Percentiles rank a stretch among this genome's conserved stretches.
These are phyloP conservation scores for Enteromius treurensis DNA, from an alignment of 2,797 vertebrate species.

Conservation along the genomic window DNA sequence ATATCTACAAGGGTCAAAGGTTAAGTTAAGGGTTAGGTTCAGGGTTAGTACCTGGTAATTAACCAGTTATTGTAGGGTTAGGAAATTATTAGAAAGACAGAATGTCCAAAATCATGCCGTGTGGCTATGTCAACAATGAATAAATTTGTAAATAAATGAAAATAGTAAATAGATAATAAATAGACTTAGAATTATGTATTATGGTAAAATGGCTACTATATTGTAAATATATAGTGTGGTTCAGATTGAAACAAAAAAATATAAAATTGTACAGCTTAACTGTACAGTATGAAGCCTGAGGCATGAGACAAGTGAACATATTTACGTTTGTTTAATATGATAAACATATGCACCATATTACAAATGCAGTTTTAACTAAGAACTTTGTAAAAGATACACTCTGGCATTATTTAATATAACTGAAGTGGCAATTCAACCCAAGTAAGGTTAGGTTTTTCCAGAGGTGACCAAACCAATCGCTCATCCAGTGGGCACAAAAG, in stretches of 20 bases:
- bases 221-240: not conserved
- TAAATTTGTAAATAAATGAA: not conserved
- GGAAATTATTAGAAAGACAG: not conserved
- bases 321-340: not conserved
- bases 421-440: slow-evolving; percentile 63
- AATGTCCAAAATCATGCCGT: not conserved
- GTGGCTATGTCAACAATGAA: not conserved
- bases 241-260: no score
- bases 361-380: not conserved
- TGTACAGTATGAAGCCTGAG: not conserved
- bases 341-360: not conserved
- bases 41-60: not conserved
- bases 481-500: slow-evolving; percentile 65
- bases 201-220: not conserved
- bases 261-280: not conserved
- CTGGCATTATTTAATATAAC: slow-evolving; percentile 11
- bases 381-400: not conserved
- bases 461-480: slow-evolving; percentile 62
- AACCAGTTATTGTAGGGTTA: not conserved
- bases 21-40: not conserved
- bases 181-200: not conserved
- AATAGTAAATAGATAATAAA: not conserved
- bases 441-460: slow-evolving; percentile 65
- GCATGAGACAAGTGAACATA: not conserved
- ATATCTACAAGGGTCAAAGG: not conserved